Conservation (phyloP, 2,888 invertebrate species). For the Caenorhabditis japonica region DNA sequence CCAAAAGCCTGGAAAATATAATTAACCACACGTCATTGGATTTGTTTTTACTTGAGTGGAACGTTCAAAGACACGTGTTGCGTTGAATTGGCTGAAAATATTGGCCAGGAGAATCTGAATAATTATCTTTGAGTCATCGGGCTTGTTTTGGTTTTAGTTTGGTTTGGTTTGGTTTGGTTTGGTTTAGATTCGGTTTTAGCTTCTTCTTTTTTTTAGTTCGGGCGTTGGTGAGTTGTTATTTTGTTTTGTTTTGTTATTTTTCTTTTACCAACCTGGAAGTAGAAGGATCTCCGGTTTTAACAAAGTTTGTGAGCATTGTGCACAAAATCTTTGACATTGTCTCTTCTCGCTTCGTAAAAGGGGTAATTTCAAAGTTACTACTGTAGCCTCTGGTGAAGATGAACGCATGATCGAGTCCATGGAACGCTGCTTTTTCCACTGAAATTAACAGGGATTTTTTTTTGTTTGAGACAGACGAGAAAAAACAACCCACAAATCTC, state of each 20-base stretch:
- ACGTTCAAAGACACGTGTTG: conserved; percentile 69
- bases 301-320: conserved; percentile 74
- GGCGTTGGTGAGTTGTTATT: no score
- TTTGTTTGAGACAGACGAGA: conserved; percentile 6
- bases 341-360: conserved; percentile 73
- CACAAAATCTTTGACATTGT: conserved; percentile 72
- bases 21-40: conserved; percentile 23
- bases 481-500: conserved; percentile 33
- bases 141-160: not conserved
- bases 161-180: no score
- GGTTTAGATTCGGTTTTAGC: no score
- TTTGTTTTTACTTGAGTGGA: conserved; percentile 69
- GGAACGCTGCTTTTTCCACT: conserved; percentile 69
- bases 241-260: conserved; percentile 5
- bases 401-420: conserved; percentile 77
- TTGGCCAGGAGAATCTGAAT: conserved; percentile 72
- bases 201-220: no score
- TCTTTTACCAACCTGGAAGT: conserved; percentile 45
- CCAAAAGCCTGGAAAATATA: conserved; percentile 60
- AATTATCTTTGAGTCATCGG: conserved; percentile 26
- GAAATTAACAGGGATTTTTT: conserved; percentile 9
- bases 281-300: conserved; percentile 67
- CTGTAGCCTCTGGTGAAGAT: conserved; percentile 76
- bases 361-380: conserved; percentile 67
- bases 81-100: conserved; percentile 61